These are phyloP conservation scores for Colistium nudipinnis DNA, from an alignment of 2,113 vertebrate genomes.

Conservation along the genomic window DNA sequence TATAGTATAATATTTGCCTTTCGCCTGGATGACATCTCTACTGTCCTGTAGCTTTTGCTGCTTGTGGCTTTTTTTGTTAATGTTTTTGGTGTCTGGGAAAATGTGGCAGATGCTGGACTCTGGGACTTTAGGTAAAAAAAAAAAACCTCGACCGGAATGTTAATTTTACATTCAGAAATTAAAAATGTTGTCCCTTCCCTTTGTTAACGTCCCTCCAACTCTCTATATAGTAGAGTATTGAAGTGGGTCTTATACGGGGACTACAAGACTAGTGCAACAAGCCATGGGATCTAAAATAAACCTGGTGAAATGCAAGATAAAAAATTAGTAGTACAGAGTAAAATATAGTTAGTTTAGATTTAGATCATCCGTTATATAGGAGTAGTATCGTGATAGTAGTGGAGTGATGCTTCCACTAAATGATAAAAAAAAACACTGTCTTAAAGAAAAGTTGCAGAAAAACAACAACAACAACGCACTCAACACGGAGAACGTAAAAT, in stretches of 20 bases:
- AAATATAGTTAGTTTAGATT: background rate
- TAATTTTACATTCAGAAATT: background rate
- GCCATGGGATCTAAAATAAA: background rate
- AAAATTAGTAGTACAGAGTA: too few relatives aligned
- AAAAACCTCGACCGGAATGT: background rate
- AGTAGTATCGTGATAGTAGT: background rate
- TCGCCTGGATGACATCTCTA: constrained; percentile 10
- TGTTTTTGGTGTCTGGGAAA: background rate
- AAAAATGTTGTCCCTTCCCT: background rate
- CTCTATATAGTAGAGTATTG: background rate
- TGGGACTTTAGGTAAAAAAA: too few relatives aligned
- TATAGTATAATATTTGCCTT: background rate
- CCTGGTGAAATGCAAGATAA: background rate
- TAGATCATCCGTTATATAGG: background rate
- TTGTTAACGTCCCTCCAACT: background rate
- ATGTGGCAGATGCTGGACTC: too few relatives aligned
- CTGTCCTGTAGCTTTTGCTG: background rate
- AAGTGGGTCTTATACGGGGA: background rate
- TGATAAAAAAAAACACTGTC: constrained; percentile 34
- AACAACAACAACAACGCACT: constrained; percentile 49
- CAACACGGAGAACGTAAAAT: background rate
- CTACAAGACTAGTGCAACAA: background rate
- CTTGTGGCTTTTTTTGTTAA: too few relatives aligned
- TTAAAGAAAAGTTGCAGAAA: constrained; percentile 20
- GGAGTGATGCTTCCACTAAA: constrained; percentile 25